Evolutionary conservation across 2,888 invertebrate species (phyloP).

Genomic region (Melieria omissa): DNA sequence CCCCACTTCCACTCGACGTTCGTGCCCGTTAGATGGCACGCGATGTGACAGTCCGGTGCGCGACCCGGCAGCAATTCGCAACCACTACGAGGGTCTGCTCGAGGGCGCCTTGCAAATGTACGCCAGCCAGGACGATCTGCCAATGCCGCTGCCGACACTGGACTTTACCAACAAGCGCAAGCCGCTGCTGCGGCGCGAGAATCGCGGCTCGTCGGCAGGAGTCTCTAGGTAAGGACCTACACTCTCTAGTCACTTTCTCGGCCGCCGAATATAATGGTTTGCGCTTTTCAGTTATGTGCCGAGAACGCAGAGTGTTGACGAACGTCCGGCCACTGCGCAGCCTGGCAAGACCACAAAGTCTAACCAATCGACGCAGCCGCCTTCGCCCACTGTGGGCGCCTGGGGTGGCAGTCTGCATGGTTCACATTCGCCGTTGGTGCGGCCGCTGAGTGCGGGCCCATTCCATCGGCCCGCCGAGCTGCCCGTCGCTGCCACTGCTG

Average conservation of each 20-base stretch:
- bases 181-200: constrained; percentile 58
- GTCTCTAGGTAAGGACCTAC: constrained; percentile 53
- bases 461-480: constrained; percentile 70
- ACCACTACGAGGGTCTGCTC: constrained; percentile 65
- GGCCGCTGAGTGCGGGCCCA: constrained; percentile 76
- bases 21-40: constrained; percentile 22
- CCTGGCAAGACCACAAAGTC: constrained; percentile 59
- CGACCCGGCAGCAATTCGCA: constrained; percentile 64
- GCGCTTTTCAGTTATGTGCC: constrained; percentile 49
- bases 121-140: constrained; percentile 62
- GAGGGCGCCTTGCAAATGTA: constrained; percentile 67
- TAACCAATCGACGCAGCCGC: constrained; percentile 64
- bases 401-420: constrained; percentile 70
- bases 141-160: constrained; percentile 61
- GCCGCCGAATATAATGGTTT: neutral
- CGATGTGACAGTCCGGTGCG: constrained; percentile 53
- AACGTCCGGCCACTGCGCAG: constrained; percentile 65
- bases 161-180: constrained; percentile 59
- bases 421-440: constrained; percentile 68
- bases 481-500: constrained; percentile 49
- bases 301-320: constrained; percentile 50
- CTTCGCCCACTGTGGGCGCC: constrained; percentile 68
- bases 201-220: constrained; percentile 65
- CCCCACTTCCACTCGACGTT: neutral
- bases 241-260: no score